These are phyloP conservation scores for Chalcis sispes DNA, from an alignment of 2,888 invertebrate species.

Conservation along the genomic window DNA sequence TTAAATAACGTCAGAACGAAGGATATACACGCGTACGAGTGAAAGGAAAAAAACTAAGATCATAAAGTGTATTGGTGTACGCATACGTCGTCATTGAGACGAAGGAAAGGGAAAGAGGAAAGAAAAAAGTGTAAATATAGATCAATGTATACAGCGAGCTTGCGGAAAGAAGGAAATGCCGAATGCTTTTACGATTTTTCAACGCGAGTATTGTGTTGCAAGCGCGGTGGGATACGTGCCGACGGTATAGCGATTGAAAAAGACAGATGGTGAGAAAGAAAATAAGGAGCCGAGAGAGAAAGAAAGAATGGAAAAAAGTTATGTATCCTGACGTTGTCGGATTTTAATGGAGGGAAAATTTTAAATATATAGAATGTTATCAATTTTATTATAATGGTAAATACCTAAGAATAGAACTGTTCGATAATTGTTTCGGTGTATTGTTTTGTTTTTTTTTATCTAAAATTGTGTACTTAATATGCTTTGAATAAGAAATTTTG, in stretches of 20 bases:
- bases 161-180: slow-evolving; percentile 37
- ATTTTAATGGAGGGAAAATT: slow-evolving; percentile 14
- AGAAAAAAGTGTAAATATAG: slow-evolving; percentile 37
- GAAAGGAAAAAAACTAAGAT: too few species aligned
- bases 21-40: too few species aligned
- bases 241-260: slow-evolving; percentile 25
- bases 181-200: slow-evolving; percentile 47
- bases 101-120: slow-evolving; percentile 12
- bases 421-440: background rate
- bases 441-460: too few species aligned
- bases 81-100: too few species aligned
- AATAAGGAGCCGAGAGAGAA: slow-evolving; percentile 18
- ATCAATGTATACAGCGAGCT: slow-evolving; percentile 40
- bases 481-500: too few species aligned
- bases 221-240: slow-evolving; percentile 7
- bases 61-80: too few species aligned
- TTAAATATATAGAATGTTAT: slow-evolving; percentile 2
- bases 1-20: slow-evolving; percentile 35
- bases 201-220: too few species aligned
- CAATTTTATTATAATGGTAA: background rate
- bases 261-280: slow-evolving; percentile 37
- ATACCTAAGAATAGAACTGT: background rate
- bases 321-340: background rate
- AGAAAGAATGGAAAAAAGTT: background rate
- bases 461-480: too few species aligned